Conservation (phyloP, 2,888 invertebrate genomes). For the Megaustenia siamemsis region DNA sequence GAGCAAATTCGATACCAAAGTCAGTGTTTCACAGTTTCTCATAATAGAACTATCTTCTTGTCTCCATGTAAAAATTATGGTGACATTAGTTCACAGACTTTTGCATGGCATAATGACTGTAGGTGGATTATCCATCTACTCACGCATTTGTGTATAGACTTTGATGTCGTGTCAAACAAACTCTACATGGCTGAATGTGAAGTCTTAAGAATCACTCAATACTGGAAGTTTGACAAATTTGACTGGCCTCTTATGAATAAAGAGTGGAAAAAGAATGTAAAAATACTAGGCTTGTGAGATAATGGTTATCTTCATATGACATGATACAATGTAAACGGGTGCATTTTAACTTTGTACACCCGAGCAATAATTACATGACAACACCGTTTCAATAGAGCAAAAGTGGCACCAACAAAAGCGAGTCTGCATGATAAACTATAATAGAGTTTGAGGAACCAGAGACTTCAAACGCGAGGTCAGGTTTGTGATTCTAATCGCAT, state of each 20-base stretch:
- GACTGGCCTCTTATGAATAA: conserved; percentile 9
- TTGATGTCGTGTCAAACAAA: neutral
- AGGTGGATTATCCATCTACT: neutral
- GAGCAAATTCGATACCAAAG: neutral
- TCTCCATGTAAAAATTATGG: neutral
- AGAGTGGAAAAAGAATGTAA: conserved; percentile 2
- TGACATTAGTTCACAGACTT: neutral
- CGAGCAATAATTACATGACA: too few relatives aligned
- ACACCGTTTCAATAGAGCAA: too few relatives aligned
- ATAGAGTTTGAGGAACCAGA: too few relatives aligned
- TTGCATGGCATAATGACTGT: conserved; percentile 13
- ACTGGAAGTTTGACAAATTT: conserved; percentile 14
- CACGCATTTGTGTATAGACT: conserved; percentile 18
- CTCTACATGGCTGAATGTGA: neutral
- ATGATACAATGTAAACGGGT: too few relatives aligned
- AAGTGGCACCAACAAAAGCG: too few relatives aligned
- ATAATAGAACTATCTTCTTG: neutral
- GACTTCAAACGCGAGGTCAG: too few relatives aligned
- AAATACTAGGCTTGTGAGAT: neutral
- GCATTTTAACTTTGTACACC: too few relatives aligned
- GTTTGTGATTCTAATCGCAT: too few relatives aligned
- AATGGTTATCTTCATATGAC: too few relatives aligned
- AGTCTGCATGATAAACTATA: too few relatives aligned
- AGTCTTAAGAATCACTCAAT: neutral
- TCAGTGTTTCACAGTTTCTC: conserved; percentile 2